These are phyloP conservation scores for Enteromius afrohamiltoni DNA, from an alignment of 2,797 vertebrate genomes.

Conservation along the genomic window DNA sequence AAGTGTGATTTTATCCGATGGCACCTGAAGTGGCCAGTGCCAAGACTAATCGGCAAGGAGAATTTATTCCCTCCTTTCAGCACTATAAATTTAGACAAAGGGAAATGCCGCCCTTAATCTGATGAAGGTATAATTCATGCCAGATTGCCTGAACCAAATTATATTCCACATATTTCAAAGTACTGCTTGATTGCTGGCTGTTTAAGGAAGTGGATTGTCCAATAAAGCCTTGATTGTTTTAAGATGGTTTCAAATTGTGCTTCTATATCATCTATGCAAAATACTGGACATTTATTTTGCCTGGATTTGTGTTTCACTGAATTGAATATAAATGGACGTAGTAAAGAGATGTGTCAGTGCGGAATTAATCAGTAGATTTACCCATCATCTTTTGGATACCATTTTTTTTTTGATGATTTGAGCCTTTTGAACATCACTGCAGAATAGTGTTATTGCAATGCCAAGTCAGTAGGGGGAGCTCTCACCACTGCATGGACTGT, in stretches of 20 bases:
- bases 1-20: slow-evolving; percentile 73
- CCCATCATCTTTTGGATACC: background rate
- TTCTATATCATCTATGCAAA: slow-evolving; percentile 6
- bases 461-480: no score
- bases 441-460: background rate
- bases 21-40: slow-evolving; percentile 49
- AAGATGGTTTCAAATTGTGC: slow-evolving; percentile 14
- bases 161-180: slow-evolving; percentile 62
- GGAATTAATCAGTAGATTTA: slow-evolving; percentile 31
- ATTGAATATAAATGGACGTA: background rate
- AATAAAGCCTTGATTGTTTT: slow-evolving; percentile 20
- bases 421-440: no score
- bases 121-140: slow-evolving; percentile 74
- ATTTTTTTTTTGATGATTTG: background rate
- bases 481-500: no score
- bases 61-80: slow-evolving; percentile 51
- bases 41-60: slow-evolving; percentile 72
- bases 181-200: slow-evolving; percentile 25
- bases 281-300: background rate
- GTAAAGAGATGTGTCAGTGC: background rate
- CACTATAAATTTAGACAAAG: slow-evolving; percentile 72
- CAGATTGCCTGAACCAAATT: slow-evolving; percentile 62
- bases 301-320: background rate
- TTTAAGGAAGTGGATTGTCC: background rate
- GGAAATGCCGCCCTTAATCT: slow-evolving; percentile 71